Evolutionary conservation across 2,797 vertebrate genomes (phyloP).

Genomic region (Gadopsis marmoratus): DNA sequence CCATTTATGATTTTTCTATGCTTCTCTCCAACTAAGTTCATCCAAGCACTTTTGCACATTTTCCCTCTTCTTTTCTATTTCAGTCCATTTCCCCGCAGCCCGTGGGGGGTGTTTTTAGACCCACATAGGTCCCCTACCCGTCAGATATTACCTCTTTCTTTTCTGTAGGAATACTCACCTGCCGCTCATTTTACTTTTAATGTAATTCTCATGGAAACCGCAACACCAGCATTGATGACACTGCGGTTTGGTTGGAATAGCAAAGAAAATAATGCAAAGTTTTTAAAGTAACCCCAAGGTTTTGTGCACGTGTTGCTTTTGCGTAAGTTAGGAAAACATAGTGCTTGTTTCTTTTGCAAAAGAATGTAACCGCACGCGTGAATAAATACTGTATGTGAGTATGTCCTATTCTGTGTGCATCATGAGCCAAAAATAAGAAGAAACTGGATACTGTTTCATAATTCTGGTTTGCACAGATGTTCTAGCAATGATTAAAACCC

Average conservation of each 20-base stretch:
- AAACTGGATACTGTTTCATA: slow-evolving; percentile 27
- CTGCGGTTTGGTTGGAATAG: slow-evolving; percentile 18
- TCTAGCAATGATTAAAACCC: slow-evolving; percentile 33
- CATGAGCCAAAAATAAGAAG: slow-evolving; percentile 32
- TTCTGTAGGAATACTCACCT: slow-evolving; percentile 36
- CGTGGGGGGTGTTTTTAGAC: slow-evolving; percentile 43
- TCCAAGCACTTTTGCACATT: slow-evolving; percentile 44
- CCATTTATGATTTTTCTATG: slow-evolving; percentile 45
- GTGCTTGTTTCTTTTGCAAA: not conserved
- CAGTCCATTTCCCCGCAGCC: slow-evolving; percentile 61
- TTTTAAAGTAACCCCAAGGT: slow-evolving; percentile 15
- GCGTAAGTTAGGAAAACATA: slow-evolving; percentile 75
- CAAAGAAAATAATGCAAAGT: slow-evolving; percentile 15
- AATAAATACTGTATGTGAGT: slow-evolving; percentile 12
- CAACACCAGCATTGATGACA: slow-evolving; percentile 29
- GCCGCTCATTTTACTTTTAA: slow-evolving; percentile 22
- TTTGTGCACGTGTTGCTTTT: slow-evolving; percentile 60
- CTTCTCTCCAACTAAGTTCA: slow-evolving; percentile 79
- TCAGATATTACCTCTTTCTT: slow-evolving; percentile 33
- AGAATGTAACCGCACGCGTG: slow-evolving; percentile 23
- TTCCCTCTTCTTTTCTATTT: slow-evolving; percentile 74
- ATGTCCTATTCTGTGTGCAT: not conserved
- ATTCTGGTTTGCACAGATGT: slow-evolving; percentile 35
- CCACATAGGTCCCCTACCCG: not conserved
- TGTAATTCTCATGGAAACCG: slow-evolving; percentile 27